A percentile compares a stretch with the other conserved stretches of the same genome.
Evolutionary conservation across 2,113 vertebrate species (phyloP).

Genomic region (Megalops atlanticus): DNA sequence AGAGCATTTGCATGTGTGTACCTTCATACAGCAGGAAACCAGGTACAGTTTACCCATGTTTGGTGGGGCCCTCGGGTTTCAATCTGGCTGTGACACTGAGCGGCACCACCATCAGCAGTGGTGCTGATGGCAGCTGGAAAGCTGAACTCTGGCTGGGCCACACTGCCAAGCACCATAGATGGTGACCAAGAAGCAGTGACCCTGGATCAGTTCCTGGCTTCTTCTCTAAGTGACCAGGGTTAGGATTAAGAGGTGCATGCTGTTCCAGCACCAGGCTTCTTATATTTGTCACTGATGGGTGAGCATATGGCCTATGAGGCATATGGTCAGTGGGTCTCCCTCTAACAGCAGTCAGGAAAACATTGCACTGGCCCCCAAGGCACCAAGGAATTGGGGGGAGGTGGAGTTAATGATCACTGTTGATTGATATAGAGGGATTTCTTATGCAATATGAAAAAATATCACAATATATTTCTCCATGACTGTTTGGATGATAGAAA

Average conservation of each 20-base stretch:
- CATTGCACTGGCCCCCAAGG: neutral
- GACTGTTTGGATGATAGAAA: neutral
- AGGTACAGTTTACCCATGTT: neutral
- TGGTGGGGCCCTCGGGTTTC: neutral
- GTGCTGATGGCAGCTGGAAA: conserved; percentile 6
- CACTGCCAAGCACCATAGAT: conserved; percentile 8
- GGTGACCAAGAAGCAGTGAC: neutral
- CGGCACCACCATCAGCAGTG: neutral
- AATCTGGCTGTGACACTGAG: neutral
- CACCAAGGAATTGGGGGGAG: neutral
- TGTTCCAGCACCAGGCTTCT: conserved; percentile 17
- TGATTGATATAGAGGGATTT: neutral
- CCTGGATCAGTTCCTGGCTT: neutral
- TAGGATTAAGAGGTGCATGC: neutral
- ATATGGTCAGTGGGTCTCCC: neutral
- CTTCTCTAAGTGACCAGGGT: neutral
- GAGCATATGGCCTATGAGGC: neutral
- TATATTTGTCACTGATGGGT: no score
- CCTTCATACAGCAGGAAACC: neutral
- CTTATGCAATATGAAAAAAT: neutral
- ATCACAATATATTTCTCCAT: neutral
- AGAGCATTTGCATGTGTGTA: neutral
- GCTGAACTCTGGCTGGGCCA: neutral
- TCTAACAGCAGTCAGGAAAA: neutral
- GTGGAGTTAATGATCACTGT: neutral